Evolutionary conservation across 2,113 vertebrate species (phyloP).

Genomic region (Orthonyx spaldingii): DNA sequence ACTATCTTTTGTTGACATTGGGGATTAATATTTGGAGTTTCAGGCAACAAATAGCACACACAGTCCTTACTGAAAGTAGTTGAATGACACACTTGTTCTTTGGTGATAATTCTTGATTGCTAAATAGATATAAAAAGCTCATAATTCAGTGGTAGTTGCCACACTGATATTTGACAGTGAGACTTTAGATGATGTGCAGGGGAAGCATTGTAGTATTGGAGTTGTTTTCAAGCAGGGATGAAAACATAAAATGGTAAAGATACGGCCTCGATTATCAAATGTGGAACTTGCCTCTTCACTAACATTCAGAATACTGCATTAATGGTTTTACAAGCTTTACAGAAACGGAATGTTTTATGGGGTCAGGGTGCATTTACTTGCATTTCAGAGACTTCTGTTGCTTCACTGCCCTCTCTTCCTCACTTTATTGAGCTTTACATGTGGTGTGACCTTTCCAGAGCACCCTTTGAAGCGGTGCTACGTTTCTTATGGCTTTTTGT

Average conservation of each 20-base stretch:
- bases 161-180: background rate
- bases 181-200: background rate
- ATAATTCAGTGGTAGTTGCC: background rate
- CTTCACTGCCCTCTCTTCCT: background rate
- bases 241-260: background rate
- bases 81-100: background rate
- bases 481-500: background rate
- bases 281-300: background rate
- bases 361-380: background rate
- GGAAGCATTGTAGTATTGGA: background rate
- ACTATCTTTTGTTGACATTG: background rate
- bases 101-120: background rate
- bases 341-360: background rate
- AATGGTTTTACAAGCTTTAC: background rate
- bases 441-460: background rate
- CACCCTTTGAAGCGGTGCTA: background rate
- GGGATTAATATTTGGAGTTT: background rate
- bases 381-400: background rate
- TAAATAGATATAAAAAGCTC: background rate
- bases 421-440: background rate
- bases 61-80: background rate
- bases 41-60: background rate
- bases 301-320: rapidly evolving
- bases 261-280: background rate
- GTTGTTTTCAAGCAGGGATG: background rate